Evolutionary conservation across 2,113 vertebrate species (phyloP), one percentile per base, ranked within the genome.

Genomic region (Amphilophus citrinellus): DNA sequence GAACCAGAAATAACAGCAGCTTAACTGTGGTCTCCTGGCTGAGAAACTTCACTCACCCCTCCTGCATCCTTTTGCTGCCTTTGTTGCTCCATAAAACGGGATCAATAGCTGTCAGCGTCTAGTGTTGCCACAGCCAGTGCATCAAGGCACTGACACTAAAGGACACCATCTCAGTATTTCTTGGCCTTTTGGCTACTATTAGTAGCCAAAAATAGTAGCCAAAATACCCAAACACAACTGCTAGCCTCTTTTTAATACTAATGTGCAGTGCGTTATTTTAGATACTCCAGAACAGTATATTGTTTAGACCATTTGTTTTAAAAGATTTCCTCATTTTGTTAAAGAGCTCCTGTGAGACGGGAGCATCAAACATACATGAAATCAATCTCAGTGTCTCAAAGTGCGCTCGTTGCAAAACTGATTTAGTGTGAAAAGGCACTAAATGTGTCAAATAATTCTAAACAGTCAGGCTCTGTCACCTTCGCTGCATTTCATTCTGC

Each of bases 361-460:
- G 9, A 61, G 83, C 80, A 58, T 88, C 68, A 86, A 47, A 62
- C 57, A 65, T 37, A 53, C 47, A 58, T 81, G 65, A 59, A 73
- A 80, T 82, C 75, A 22, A 42, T 77, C 59, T 62, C 8, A 1
- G 44, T 6, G 27, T 66, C 5, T 60, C 59, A 6, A 57, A 83
- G 20, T 7, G 30, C 2, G 0, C 60, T 10, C 22, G 66, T 61
- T 57, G 50, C 63, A 65, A 32, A 17, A 77, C 35, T 58, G 24
- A 65, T 58, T 39, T n/a, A 24, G 35, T 68, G 83, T 53, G 73
- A 78, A 83, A 79, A 85, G 78, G 82, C 58, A 56, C 58, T 20
- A 62, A 84, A 80, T 18, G 61, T 78, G 81, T 80, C 17, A 39
- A 76, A 73, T 78, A 78, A 90, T 87, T 87, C 62, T 20, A 50